phyloP scores from a whole-genome alignment of 2,888 invertebrate genomes.

The Ennomos fuscantarius region DNA sequence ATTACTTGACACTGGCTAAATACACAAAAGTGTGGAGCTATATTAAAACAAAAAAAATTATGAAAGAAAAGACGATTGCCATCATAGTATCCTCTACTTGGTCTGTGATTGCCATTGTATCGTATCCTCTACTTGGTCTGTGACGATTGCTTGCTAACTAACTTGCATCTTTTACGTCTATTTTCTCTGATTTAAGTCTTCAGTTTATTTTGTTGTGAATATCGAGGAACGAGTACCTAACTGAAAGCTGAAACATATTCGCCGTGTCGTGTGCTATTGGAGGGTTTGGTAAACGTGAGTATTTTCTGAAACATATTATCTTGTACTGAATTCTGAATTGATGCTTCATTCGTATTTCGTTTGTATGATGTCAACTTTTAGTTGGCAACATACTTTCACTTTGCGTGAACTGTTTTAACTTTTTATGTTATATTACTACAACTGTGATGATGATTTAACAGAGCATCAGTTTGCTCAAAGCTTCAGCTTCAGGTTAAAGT shows the following conservation, averaged over 20 bases:
- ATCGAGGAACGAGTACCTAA: constrained; percentile 14
- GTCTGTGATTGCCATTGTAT: no score
- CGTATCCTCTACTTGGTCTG: no score
- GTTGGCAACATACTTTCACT: constrained; percentile 57
- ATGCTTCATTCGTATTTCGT: constrained; percentile 44
- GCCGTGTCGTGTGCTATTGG: constrained; percentile 19
- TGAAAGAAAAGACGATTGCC: no score
- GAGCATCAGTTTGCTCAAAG: no score
- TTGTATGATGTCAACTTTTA: constrained; percentile 67
- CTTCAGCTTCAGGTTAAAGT: no score
- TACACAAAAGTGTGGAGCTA: no score
- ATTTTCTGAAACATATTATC: constrained; percentile 23
- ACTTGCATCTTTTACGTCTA: no score
- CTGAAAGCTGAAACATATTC: constrained; percentile 5
- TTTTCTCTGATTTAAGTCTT: no score
- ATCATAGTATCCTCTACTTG: no score
- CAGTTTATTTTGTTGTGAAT: constrained; percentile 13
- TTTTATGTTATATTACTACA: not conserved
- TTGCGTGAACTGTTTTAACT: constrained; percentile 33
- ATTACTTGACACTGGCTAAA: no score
- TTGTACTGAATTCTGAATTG: constrained; percentile 33
- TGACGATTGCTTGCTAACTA: no score
- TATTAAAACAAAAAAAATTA: no score
- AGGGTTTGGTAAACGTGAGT: constrained; percentile 46
- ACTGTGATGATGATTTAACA: not conserved